A percentile compares a stretch with the other conserved stretches of the same genome.
phyloP scores from a whole-genome alignment of 2,888 invertebrate species.

The Synanthedon andrenaeformis region DNA sequence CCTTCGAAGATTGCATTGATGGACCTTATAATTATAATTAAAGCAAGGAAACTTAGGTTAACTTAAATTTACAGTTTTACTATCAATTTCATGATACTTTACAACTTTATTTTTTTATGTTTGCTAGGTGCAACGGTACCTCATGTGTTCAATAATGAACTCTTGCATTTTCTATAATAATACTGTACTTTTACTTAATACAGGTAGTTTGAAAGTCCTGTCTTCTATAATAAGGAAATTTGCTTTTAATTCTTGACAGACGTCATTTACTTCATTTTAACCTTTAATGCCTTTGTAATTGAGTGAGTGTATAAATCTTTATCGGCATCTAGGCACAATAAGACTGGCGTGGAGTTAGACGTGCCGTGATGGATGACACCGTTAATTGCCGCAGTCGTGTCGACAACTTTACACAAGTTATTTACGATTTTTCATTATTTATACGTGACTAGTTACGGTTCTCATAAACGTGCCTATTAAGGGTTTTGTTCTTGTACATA shows the following conservation, averaged over 20 bases:
- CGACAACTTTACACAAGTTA: constrained; percentile 35
- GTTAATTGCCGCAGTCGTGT: constrained; percentile 34
- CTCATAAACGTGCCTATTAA: constrained; percentile 35
- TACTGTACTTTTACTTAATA: too few species aligned
- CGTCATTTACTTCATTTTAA: not conserved
- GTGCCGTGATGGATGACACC: constrained; percentile 42
- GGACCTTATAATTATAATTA: too few species aligned
- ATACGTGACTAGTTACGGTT: constrained; percentile 31
- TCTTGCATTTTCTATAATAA: too few species aligned
- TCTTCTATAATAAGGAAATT: too few species aligned
- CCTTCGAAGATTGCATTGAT: constrained; percentile 11
- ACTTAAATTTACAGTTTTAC: too few species aligned
- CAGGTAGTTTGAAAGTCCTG: too few species aligned
- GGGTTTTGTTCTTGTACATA: constrained; percentile 8
- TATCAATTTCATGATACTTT: too few species aligned
- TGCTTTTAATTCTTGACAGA: too few species aligned
- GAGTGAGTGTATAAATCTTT: not conserved
- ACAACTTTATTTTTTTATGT: too few species aligned
- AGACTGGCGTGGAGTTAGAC: constrained; percentile 7
- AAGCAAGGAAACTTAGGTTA: too few species aligned
- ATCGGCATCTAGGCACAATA: not conserved
- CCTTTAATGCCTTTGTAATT: not conserved
- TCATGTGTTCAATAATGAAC: too few species aligned
- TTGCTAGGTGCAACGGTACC: too few species aligned
- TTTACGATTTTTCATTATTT: constrained; percentile 49